Evolutionary conservation across 2,888 invertebrate species (phyloP).

Genomic region (Hedya salicella): DNA sequence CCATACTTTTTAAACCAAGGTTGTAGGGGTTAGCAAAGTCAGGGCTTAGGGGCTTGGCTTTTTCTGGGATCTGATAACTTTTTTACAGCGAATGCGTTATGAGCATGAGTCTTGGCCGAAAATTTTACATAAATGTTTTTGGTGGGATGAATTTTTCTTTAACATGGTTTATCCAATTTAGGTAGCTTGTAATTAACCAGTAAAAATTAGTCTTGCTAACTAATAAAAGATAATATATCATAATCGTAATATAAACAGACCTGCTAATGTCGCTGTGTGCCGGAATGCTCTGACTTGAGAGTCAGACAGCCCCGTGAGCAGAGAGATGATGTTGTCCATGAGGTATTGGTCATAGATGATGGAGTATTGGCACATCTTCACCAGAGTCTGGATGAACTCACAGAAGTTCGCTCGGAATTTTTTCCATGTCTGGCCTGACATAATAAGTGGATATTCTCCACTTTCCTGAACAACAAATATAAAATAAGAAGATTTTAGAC

Average conservation of each 20-base stretch:
- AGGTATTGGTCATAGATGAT: conserved; percentile 99
- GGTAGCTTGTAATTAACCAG: no score
- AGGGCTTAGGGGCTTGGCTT: no score
- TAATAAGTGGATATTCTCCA: conserved; percentile 99
- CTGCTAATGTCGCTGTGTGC: conserved; percentile 96
- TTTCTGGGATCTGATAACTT: no score
- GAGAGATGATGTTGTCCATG: conserved; percentile 99
- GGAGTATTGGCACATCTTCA: conserved; percentile 98
- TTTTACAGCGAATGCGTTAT: no score
- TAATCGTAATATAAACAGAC: conserved; percentile 68
- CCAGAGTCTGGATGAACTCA: conserved; percentile 98
- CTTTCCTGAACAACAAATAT: conserved; percentile 89
- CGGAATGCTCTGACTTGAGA: conserved; percentile 98
- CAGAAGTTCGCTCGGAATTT: conserved; percentile 98
- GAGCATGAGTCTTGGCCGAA: no score
- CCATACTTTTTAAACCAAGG: no score
- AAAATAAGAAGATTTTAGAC: background rate
- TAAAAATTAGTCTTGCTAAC: no score
- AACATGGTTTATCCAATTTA: no score
- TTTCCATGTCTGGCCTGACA: conserved; percentile 98
- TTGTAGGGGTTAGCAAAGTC: no score
- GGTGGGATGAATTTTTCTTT: no score
- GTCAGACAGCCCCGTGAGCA: conserved; percentile 98
- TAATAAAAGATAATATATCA: no score
- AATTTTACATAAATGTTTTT: no score